phyloP scores from a whole-genome alignment of 2,113 vertebrate species.

The Athene cunicularia region DNA sequence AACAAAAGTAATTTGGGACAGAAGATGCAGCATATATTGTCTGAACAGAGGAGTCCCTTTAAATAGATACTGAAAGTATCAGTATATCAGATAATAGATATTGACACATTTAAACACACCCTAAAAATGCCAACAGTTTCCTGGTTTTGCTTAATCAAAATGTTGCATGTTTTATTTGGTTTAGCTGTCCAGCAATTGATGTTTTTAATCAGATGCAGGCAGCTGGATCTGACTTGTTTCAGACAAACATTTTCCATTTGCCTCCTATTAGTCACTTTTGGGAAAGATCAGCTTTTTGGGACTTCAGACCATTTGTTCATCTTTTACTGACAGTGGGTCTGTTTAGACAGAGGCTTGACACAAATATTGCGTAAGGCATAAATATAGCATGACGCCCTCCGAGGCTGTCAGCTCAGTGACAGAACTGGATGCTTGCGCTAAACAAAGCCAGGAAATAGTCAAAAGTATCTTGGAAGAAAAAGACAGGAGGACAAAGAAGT shows the following conservation, averaged over 20 bases:
- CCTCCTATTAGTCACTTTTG: conserved; percentile 37
- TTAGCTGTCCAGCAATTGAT: background rate
- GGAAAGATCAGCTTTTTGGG: conserved; percentile 18
- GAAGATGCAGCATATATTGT: background rate
- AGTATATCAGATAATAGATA: background rate
- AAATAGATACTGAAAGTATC: background rate
- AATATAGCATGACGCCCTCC: background rate
- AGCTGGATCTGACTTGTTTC: background rate
- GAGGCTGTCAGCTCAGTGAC: background rate
- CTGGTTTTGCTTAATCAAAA: background rate
- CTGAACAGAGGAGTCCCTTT: background rate
- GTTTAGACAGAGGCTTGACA: conserved; percentile 17
- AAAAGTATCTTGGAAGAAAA: conserved; percentile 10
- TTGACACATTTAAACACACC: background rate
- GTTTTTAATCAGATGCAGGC: conserved; percentile 4
- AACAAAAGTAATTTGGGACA: background rate
- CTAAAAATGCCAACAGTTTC: background rate
- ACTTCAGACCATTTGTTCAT: conserved; percentile 21
- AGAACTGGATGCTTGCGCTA: background rate
- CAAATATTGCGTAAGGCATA: background rate
- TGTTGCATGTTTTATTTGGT: background rate
- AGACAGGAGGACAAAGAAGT: background rate
- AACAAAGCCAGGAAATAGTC: conserved; percentile 60
- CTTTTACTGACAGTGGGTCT: background rate
- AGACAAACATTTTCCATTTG: conserved; percentile 23